phyloP scores from a whole-genome alignment of 2,113 vertebrate species.

The Thinocorus orbignyianus region DNA sequence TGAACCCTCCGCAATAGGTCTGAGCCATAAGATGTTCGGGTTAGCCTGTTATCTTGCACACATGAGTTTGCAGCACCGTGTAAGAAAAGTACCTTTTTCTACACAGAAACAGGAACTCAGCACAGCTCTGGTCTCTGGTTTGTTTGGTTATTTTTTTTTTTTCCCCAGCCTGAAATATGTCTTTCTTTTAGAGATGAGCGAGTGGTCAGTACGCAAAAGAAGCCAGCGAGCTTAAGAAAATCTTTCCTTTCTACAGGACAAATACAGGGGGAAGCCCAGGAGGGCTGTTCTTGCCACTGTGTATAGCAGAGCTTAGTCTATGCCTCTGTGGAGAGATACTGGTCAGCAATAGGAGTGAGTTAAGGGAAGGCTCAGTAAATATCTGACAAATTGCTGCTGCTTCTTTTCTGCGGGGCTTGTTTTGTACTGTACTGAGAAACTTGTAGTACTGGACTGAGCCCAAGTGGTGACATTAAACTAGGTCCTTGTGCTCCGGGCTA shows the following conservation, averaged over 20 bases:
- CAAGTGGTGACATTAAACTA: constrained; percentile 22
- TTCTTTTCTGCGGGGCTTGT: constrained; percentile 34
- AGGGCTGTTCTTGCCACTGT: neutral
- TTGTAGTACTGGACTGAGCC: neutral
- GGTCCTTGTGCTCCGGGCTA: neutral
- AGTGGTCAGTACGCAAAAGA: neutral
- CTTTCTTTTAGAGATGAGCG: neutral
- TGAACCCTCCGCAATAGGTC: neutral
- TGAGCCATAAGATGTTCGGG: neutral
- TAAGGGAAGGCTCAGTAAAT: constrained; percentile 3
- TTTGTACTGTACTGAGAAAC: neutral
- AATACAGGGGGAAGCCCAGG: accelerated
- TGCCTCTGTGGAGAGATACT: neutral
- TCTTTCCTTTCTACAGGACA: neutral
- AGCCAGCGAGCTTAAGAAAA: neutral
- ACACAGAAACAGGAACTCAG: neutral
- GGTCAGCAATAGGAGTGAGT: neutral
- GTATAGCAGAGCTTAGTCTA: accelerated
- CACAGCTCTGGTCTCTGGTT: too few species aligned
- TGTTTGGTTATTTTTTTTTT: too few species aligned
- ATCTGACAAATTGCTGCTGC: constrained; percentile 42
- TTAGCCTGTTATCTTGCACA: neutral
- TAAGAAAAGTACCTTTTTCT: neutral
- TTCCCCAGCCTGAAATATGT: neutral
- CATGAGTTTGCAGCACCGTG: accelerated